Evolutionary conservation across 2,797 vertebrate species (phyloP).

Genomic region (Trachurus trachurus): DNA sequence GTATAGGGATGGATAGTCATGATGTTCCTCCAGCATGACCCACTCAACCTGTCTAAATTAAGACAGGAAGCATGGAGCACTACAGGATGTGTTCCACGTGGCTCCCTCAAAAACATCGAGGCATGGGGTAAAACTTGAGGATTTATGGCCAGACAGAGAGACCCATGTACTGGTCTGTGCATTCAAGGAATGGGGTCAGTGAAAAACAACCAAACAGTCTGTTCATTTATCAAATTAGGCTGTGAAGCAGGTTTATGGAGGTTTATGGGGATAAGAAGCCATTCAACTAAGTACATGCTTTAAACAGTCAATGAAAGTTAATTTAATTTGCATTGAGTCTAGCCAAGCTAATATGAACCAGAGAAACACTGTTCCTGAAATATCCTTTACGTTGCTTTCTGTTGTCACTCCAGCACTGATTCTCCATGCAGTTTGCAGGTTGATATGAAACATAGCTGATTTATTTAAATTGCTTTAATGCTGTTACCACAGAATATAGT

Average conservation of each 20-base stretch:
- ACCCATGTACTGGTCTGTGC: conserved; percentile 2
- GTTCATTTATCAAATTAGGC: conserved; percentile 41
- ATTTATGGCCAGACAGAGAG: conserved; percentile 45
- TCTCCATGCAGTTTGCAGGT: conserved; percentile 37
- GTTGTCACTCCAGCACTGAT: conserved; percentile 39
- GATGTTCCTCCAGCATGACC: conserved; percentile 42
- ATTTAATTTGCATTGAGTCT: conserved; percentile 51
- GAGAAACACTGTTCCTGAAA: conserved; percentile 24
- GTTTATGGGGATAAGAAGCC: conserved; percentile 6
- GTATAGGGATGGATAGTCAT: conserved; percentile 43
- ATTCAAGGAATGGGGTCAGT: conserved; percentile 32
- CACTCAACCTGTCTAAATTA: conserved; percentile 60
- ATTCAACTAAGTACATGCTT: conserved; percentile 26
- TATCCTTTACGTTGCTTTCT: conserved; percentile 35
- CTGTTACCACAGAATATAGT: not conserved
- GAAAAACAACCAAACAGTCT: conserved; percentile 35
- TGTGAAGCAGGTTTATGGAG: conserved; percentile 28
- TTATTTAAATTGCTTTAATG: conserved; percentile 20
- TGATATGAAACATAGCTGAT: conserved; percentile 22
- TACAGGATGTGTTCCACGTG: conserved; percentile 60
- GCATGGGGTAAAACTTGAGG: conserved; percentile 8
- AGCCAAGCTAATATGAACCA: conserved; percentile 54
- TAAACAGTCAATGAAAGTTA: conserved; percentile 23
- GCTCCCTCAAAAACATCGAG: conserved; percentile 42
- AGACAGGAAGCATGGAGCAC: conserved; percentile 48